Base-by-base conservation (phyloP, 2,888 invertebrate species). In the Taenaris catops region DNA sequence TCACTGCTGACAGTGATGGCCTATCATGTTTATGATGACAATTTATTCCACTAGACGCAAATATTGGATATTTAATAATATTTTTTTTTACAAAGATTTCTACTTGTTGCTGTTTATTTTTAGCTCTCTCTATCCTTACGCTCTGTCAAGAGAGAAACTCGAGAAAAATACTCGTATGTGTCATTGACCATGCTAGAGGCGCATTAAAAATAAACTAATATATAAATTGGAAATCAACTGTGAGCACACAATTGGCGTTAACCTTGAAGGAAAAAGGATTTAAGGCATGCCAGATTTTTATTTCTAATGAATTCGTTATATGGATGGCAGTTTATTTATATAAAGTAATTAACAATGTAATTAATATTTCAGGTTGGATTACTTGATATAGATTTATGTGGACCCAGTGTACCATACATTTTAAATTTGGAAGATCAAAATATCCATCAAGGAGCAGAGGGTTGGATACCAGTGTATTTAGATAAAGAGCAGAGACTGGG, bases 401-500 rank as follows among this genome's bases (percentile, higher is more conserved):
- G 98, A 0, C 98, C 98, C 0, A 97, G 96, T 66, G 91, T 98
- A 23, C 98, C 98, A 0, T 93, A 94, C 63, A 89, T 98, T 57
- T 83, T 98, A 25, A 93, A 95, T 46, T 80, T 98, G n/a, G 95
- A 97, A 71, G 91, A 89, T 14, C 90, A 91, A 54, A 94, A 93
- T 65, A 94, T 99, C 2, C 96, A 95, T 64, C 96, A 97, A 70
- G 94, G 95, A 29, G 91, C 94, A 3, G 93, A 94, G 54, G 98
- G 98, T 4, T 98, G 98, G 98, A 90, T 97, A 8, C 98, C 98
- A 8, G 96, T 98, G 0, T 97, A 94, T 69, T 88, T 93, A 5
- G 95, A 96, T 63, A 69, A 89, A 0, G 92, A 93, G 28, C 93
- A 97, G 73, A 91, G 86, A 28, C 78, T 98, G 8, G 94, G 94